phyloP scores from a whole-genome alignment of 1,140 invertebrate genomes.

The Zaprionus inermis region DNA sequence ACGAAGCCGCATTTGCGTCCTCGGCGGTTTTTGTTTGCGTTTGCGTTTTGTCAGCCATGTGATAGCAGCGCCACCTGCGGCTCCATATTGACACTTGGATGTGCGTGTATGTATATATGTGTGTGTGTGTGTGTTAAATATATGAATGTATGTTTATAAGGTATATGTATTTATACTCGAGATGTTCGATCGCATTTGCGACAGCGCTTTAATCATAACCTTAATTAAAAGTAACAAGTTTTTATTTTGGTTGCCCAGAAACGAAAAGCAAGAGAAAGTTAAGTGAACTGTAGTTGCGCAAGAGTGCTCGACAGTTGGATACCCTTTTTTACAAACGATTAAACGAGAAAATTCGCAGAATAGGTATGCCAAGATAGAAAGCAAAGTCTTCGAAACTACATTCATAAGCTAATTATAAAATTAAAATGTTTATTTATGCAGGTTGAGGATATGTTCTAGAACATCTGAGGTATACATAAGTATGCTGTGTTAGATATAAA shows the following conservation, averaged over 20 bases:
- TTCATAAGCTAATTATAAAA: no score
- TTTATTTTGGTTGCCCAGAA: not conserved
- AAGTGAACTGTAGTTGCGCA: not conserved
- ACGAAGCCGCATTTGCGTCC: constrained; percentile 61
- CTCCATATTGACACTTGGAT: constrained; percentile 69
- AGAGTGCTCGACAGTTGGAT: not conserved
- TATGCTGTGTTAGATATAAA: no score
- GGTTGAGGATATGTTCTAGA: no score
- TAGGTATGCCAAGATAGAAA: no score
- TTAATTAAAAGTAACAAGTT: constrained; percentile 1
- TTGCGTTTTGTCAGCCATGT: constrained; percentile 74
- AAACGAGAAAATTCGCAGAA: no score
- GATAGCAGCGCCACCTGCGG: constrained; percentile 75
- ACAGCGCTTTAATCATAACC: not conserved
- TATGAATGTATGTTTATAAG: not conserved
- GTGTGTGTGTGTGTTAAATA: constrained; percentile 6
- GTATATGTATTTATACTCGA: not conserved
- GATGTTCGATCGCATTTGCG: not conserved
- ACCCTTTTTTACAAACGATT: not conserved
- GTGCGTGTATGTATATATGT: not conserved
- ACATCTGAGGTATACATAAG: no score
- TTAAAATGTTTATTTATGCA: no score
- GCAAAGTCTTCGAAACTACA: no score
- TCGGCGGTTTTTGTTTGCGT: constrained; percentile 72
- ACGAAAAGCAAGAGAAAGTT: not conserved